These are phyloP conservation scores for Cheilosia pagana DNA, from an alignment of 2,888 invertebrate species.

Conservation along the genomic window DNA sequence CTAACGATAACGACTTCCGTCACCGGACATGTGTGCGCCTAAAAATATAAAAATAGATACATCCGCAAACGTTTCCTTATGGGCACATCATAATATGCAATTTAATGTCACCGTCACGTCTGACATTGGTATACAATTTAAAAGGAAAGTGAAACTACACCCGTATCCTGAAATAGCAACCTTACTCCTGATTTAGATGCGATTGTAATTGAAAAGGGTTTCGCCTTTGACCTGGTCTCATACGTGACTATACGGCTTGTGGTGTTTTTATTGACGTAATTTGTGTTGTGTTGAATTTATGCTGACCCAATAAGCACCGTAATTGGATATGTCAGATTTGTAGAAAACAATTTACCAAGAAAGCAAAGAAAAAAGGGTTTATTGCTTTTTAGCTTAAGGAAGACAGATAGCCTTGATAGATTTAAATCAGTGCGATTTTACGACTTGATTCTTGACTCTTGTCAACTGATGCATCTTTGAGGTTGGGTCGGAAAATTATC, in stretches of 20 bases:
- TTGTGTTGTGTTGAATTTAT: conserved; percentile 6
- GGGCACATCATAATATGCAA: not conserved
- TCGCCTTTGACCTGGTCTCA: too few species aligned
- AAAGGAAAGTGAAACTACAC: not conserved
- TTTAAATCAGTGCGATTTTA: too few species aligned
- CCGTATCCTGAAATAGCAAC: not conserved
- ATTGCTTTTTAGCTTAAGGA: not conserved
- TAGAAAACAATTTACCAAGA: not conserved
- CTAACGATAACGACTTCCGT: not conserved
- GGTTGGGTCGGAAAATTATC: too few species aligned
- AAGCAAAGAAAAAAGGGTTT: not conserved
- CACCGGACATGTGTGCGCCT: not conserved
- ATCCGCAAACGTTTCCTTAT: not conserved
- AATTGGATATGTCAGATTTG: conserved; percentile 16
- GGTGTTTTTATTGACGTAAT: not conserved
- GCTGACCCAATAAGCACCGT: conserved; percentile 15
- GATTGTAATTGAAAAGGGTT: too few species aligned
- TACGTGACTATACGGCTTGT: too few species aligned
- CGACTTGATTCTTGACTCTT: too few species aligned
- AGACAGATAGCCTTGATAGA: not conserved
- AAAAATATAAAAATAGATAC: conserved; percentile 7
- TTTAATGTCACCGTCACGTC: not conserved
- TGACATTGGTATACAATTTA: not conserved
- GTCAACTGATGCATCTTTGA: too few species aligned
- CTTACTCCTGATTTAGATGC: not conserved